Evolutionary conservation across 2,888 invertebrate species (phyloP).

Genomic region (Epinotia nisella): DNA sequence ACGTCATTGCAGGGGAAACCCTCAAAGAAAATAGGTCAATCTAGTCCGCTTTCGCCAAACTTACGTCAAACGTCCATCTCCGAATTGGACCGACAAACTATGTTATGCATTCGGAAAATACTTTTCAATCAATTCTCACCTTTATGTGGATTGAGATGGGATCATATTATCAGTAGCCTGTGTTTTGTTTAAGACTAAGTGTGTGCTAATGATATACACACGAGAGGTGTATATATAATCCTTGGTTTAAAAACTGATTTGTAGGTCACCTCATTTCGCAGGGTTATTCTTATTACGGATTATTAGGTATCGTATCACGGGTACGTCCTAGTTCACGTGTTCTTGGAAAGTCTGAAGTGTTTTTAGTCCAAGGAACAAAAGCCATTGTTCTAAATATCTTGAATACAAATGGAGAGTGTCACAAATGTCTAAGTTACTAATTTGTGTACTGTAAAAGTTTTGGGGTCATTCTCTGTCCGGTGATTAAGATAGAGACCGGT

Average conservation of each 20-base stretch:
- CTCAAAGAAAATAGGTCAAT: slow-evolving; percentile 76
- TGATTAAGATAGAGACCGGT: slow-evolving; percentile 25
- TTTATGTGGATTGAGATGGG: slow-evolving; percentile 36
- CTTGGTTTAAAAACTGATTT: slow-evolving; percentile 53
- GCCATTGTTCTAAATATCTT: slow-evolving; percentile 21
- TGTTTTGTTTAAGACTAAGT: slow-evolving; percentile 34
- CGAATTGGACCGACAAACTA: slow-evolving; percentile 51
- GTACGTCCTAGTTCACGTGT: slow-evolving; percentile 39
- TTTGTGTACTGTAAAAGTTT: slow-evolving; percentile 14
- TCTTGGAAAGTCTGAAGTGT: slow-evolving; percentile 31
- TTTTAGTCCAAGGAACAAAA: slow-evolving; percentile 31
- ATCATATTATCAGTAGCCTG: not conserved
- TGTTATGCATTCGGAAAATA: slow-evolving; percentile 48
- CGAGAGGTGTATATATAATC: slow-evolving; percentile 38
- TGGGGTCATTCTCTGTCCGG: slow-evolving; percentile 21
- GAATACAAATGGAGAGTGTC: slow-evolving; percentile 35
- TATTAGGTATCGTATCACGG: slow-evolving; percentile 52
- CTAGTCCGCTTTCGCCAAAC: slow-evolving; percentile 65
- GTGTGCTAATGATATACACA: slow-evolving; percentile 41
- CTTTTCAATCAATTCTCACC: slow-evolving; percentile 41
- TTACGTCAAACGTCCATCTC: slow-evolving; percentile 67
- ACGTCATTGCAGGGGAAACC: slow-evolving; percentile 70
- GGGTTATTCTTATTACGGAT: slow-evolving; percentile 58
- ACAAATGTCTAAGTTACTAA: slow-evolving; percentile 36
- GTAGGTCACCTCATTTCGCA: slow-evolving; percentile 67